Evolutionary conservation across 2,888 invertebrate genomes (phyloP).

Genomic region (Crossocerus cetratus): DNA sequence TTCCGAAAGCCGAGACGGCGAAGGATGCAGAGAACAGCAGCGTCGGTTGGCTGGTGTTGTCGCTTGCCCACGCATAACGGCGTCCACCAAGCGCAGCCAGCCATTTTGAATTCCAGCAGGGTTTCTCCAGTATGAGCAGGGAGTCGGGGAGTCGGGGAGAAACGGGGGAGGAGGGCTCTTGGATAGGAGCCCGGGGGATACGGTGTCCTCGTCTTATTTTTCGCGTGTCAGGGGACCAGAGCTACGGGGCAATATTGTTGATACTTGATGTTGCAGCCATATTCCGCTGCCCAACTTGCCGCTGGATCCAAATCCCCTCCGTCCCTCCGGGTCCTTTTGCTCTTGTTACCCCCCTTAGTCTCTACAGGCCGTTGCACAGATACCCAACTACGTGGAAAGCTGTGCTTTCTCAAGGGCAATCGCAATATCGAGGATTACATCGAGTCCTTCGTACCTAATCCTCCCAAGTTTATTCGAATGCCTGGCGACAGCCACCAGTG

Average conservation of each 20-base stretch:
- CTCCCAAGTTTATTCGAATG: too few species aligned
- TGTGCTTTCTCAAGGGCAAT: too few species aligned
- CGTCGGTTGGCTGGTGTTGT: constrained; percentile 27
- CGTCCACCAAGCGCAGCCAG: constrained; percentile 57
- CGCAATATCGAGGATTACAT: too few species aligned
- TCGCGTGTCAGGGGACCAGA: constrained; percentile 67
- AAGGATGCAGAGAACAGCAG: constrained; percentile 15
- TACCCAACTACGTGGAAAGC: too few species aligned
- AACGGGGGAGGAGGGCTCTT: constrained; percentile 11
- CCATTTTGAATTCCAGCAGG: constrained; percentile 76
- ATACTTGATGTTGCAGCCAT: constrained; percentile 73
- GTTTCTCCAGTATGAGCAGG: constrained; percentile 38
- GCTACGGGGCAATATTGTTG: constrained; percentile 72
- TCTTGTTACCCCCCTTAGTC: not conserved
- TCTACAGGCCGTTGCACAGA: too few species aligned
- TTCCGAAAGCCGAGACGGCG: not conserved
- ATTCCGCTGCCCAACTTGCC: constrained; percentile 23
- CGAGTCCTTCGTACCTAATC: too few species aligned
- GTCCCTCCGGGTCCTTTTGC: constrained; percentile 5
- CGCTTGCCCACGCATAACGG: constrained; percentile 52
- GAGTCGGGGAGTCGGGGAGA: constrained; percentile 6
- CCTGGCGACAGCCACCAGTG: too few species aligned
- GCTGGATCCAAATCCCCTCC: constrained; percentile 17
- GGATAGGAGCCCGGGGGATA: constrained; percentile 44
- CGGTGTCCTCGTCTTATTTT: constrained; percentile 65